These are phyloP conservation scores for Laspeyria flexula DNA, from an alignment of 2,888 invertebrate species.

Conservation along the genomic window DNA sequence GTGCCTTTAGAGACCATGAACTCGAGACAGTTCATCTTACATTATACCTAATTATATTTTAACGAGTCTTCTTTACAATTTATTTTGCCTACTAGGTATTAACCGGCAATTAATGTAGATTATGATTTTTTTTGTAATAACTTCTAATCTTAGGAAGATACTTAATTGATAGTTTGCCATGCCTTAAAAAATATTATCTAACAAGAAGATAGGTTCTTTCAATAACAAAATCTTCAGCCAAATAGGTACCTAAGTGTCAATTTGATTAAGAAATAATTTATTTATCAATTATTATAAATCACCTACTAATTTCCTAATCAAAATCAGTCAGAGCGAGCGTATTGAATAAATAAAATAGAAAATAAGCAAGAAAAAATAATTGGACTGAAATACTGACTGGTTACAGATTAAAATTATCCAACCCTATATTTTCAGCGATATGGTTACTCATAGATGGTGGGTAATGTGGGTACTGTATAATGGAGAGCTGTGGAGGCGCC, in stretches of 20 bases:
- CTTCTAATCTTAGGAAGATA: too few relatives aligned
- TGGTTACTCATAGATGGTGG: slow-evolving; percentile 26
- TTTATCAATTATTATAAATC: too few relatives aligned
- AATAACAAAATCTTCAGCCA: too few relatives aligned
- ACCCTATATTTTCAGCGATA: slow-evolving; percentile 31
- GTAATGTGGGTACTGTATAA: slow-evolving; percentile 45
- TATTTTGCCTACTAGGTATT: neutral
- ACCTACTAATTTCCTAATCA: too few relatives aligned
- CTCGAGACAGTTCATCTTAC: slow-evolving; percentile 74
- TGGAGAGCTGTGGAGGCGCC: slow-evolving; percentile 66
- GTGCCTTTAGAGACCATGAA: slow-evolving; percentile 77
- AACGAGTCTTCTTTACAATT: neutral
- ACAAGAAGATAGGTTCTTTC: too few relatives aligned
- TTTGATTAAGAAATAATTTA: too few relatives aligned
- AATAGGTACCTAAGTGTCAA: too few relatives aligned
- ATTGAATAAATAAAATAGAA: neutral
- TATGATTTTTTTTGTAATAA: too few relatives aligned
- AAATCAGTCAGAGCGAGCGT: too few relatives aligned
- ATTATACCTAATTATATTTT: slow-evolving; percentile 24
- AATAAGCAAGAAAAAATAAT: neutral
- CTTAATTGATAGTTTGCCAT: too few relatives aligned
- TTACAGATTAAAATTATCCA: slow-evolving; percentile 4
- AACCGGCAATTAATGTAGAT: too few relatives aligned
- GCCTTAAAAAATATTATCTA: too few relatives aligned
- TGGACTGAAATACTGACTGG: neutral